Evolutionary conservation across 1,140 invertebrate genomes (phyloP), one percentile per base, ranked within the genome.

Genomic region (Leptinotarsa lineolata): DNA sequence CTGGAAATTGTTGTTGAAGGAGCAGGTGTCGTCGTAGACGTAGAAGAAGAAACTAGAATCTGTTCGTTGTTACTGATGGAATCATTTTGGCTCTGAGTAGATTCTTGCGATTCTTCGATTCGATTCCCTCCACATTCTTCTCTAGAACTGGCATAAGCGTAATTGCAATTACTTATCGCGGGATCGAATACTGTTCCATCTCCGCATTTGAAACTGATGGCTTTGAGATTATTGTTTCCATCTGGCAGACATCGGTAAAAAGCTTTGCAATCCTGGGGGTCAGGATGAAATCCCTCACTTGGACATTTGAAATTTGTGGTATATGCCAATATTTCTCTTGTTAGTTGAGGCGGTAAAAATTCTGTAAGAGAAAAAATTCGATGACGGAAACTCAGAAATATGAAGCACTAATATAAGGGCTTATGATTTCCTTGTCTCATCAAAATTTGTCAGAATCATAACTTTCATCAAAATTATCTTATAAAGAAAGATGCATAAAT

Each of bases 161-260:
- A 88, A 74, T 91, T 92, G 80, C 92, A 94, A 70, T 89, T 85
- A 74, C 88, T 87, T n/a, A 85, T 87, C 1, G 86, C 84, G 16
- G 88, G 87, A 78, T 93, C 92, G 73, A 90, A 94, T 11, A 93
- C 90, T 3, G 91, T 93, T 39, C 91, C 91, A 60, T 87, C 85
- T 2, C 88, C 90, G 81, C 92, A 93, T 83, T 90, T 87, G 80
- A 92, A 93, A 84, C 88, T 86, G 72, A 90, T 90, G 8, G 82
- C 59, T 54, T 68, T 78, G 60, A 81, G 74, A 46, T 67, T 73
- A 65, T 74, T 75, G 18, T 77, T 44, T 13, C 72, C 74, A 71
- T 76, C 76, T 18, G 54, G 59, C 1, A 81, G 75, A 68, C 83
- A 84, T 75, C 83, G 72, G 65, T 81, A 82, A 60, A 80, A 82